phyloP scores from a whole-genome alignment of 2,888 invertebrate species.

The Prenolepis imparis region DNA sequence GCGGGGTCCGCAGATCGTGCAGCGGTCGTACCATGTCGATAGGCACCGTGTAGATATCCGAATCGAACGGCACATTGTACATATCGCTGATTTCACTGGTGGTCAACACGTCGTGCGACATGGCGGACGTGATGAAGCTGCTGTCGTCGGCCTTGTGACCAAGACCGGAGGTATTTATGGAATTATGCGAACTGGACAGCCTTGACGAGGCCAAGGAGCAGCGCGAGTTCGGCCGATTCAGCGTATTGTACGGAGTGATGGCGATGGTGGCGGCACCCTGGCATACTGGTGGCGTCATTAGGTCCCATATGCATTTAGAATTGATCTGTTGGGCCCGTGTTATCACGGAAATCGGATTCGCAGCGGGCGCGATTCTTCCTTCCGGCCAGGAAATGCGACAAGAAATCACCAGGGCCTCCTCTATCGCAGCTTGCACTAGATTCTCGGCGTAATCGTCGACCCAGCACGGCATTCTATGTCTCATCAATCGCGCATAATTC shows the following conservation, averaged over 20 bases:
- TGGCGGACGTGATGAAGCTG: conserved; percentile 95
- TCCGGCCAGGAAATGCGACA: conserved; percentile 85
- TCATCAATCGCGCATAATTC: conserved; percentile 73
- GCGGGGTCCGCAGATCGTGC: conserved; percentile 85
- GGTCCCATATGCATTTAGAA: conserved; percentile 86
- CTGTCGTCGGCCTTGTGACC: conserved; percentile 94
- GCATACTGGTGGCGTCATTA: conserved; percentile 87
- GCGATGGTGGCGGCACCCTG: conserved; percentile 82
- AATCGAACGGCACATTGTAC: conserved; percentile 96
- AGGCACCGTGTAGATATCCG: conserved; percentile 95
- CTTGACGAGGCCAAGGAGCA: conserved; percentile 93
- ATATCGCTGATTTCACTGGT: conserved; percentile 93
- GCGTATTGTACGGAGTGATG: conserved; percentile 84
- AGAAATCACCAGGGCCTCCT: conserved; percentile 87
- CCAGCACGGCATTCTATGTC: conserved; percentile 76
- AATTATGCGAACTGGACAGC: conserved; percentile 94
- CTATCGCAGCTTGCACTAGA: conserved; percentile 86
- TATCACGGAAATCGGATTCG: conserved; percentile 74
- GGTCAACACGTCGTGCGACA: conserved; percentile 94
- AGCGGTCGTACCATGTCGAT: conserved; percentile 92
- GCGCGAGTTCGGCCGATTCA: conserved; percentile 91
- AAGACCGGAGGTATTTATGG: conserved; percentile 87
- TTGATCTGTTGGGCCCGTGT: conserved; percentile 71
- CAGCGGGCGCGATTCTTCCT: conserved; percentile 79
- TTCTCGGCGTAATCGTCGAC: conserved; percentile 86